Conservation (phyloP, 2,888 invertebrate species). For the Cotesia congregata region DNA sequence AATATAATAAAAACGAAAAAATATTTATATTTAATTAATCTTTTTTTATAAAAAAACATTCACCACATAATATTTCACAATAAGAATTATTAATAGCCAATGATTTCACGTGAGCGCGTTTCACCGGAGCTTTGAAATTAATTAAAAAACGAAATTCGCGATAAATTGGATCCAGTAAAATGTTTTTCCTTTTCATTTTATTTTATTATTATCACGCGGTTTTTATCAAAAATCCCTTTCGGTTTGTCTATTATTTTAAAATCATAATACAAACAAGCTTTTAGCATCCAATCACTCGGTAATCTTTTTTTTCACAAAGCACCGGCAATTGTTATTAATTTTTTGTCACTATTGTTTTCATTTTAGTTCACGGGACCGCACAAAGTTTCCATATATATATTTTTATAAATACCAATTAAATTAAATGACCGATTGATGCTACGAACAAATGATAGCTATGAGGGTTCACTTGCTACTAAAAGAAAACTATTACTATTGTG, state of each 20-base stretch:
- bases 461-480: no score
- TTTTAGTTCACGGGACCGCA: slow-evolving; percentile 33
- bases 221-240: not conserved
- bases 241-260: not conserved
- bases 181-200: not conserved
- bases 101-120: slow-evolving; percentile 21
- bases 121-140: slow-evolving; percentile 24
- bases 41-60: no score
- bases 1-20: not conserved
- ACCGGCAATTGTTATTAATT: not conserved
- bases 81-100: slow-evolving; percentile 2
- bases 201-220: not conserved
- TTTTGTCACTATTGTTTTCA: slow-evolving; percentile 43
- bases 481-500: no score
- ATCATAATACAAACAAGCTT: not conserved
- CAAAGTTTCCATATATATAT: no score
- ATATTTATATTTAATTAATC: not conserved
- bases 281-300: slow-evolving; percentile 4
- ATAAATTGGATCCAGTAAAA: slow-evolving; percentile 18
- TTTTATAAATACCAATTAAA: no score
- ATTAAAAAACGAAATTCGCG: slow-evolving; percentile 31
- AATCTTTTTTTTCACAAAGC: slow-evolving; percentile 27
- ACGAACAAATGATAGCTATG: no score
- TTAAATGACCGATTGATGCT: no score
- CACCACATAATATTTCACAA: not conserved